Conservation (phyloP, 2,113 vertebrate genomes). For the Catharus minimus region DNA sequence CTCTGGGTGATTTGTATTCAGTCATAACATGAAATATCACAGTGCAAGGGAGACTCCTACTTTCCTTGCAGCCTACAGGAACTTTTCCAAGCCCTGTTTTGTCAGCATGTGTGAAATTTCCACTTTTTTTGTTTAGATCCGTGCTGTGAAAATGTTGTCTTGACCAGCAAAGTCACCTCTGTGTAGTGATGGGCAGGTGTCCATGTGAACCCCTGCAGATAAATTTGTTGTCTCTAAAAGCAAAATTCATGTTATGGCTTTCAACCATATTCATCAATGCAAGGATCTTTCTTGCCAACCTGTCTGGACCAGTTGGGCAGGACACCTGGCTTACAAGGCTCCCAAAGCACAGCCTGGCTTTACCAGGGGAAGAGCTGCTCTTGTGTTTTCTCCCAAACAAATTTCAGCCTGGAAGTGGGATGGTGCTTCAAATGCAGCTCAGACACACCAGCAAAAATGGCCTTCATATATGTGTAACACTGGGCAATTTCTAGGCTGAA, state of each 20-base stretch:
- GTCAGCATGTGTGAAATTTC: not conserved
- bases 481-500: not conserved
- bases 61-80: not conserved
- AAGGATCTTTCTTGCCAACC: not conserved
- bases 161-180: not conserved
- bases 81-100: not conserved
- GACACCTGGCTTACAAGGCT: not conserved
- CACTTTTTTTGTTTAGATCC: not conserved
- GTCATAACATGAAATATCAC: too few species aligned
- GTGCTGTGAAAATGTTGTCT: not conserved
- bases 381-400: not conserved
- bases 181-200: not conserved
- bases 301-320: not conserved
- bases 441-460: not conserved
- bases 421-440: not conserved
- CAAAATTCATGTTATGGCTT: not conserved
- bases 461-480: not conserved
- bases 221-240: not conserved
- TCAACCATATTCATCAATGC: not conserved
- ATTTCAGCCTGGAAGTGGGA: not conserved
- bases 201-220: not conserved
- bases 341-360: not conserved
- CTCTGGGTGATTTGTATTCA: accelerated
- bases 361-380: not conserved
- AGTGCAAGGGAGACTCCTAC: not conserved